Evolutionary conservation across 1,140 invertebrate species (phyloP), one percentile per base, ranked within the genome.

Genomic region (Drosophila rhopaloa): DNA sequence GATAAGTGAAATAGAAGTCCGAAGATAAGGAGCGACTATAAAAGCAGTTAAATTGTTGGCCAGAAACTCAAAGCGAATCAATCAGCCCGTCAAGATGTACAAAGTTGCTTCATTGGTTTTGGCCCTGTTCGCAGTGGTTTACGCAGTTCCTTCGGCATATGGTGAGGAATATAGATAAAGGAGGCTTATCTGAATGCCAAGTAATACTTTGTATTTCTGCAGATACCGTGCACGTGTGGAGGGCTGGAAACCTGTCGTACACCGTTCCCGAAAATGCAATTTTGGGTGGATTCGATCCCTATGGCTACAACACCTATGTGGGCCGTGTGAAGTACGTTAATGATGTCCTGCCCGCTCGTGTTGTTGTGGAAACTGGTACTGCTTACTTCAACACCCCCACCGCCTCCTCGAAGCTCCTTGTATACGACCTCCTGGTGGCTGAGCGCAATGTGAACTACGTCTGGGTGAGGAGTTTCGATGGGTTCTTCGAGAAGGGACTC

Each of bases 391-490:
- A 73, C 16, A 61, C 56, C 4, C 54, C 67, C 3, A 59, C 47
- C n/a, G 1, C 9, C 4, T 19, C 53, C 37, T 38, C 29, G 11
- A 81, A 78, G 29, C 40, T 50, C 1, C 14, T 47, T 0, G n/a
- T 53, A 5, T 67, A 65, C 24, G 79, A 81, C 29, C 11, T 81
- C 16, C 60, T 81, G 14, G 73, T 62, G n/a, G 51, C 65, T n/a
- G 40, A 58, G 56, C 41, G 44, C 8, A 46, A 80, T n/a, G 9
- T 50, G 4, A 53, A 59, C 5, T 81, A 76, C 16, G 48, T 55
- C 0, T 76, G 79, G 79, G 51, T 60, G n/a, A 62, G 73, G 37
- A 81, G 73, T 37, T 81, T 24, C 24, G 73, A 81, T 58, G 79
- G 79, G 1, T 51, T 57, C 16, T 61, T 48, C 14, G 79, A 81